These are phyloP conservation scores for Liodrosophila aerea DNA, from an alignment of 2,888 invertebrate genomes.

Conservation along the genomic window DNA sequence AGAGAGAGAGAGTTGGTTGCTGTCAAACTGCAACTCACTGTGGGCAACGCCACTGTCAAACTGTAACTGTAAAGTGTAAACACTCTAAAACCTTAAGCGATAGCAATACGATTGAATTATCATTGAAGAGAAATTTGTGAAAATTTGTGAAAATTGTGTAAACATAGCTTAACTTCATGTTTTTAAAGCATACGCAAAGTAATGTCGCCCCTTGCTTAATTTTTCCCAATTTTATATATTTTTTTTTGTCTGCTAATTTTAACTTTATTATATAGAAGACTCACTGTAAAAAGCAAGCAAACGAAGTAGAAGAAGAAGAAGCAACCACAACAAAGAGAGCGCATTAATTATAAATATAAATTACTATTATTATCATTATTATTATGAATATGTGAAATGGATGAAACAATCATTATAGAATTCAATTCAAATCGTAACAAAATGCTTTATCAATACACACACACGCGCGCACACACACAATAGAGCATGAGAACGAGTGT, in stretches of 20 bases:
- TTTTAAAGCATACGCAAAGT: conserved; percentile 31
- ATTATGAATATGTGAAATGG: background rate
- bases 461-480: too few relatives aligned
- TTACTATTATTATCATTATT: background rate
- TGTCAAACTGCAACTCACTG: conserved; percentile 31
- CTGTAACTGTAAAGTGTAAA: too few relatives aligned
- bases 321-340: conserved; percentile 4
- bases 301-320: conserved; percentile 16
- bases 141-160: too few relatives aligned
- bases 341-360: conserved; percentile 12
- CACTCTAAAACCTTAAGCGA: too few relatives aligned
- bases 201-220: conserved; percentile 50
- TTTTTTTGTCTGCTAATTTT: conserved; percentile 19
- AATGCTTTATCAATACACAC: conserved; percentile 39
- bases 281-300: conserved; percentile 44
- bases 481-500: background rate
- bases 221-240: conserved; percentile 5
- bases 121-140: too few relatives aligned
- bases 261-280: conserved; percentile 33
- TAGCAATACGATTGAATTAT: too few relatives aligned
- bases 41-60: too few relatives aligned
- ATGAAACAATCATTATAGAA: conserved; percentile 9
- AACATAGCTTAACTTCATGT: conserved; percentile 1
- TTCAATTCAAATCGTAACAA: conserved; percentile 24
- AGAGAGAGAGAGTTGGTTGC: too few relatives aligned